phyloP scores from a whole-genome alignment of 2,113 vertebrate species.

The Oncorhynchus kisutch region DNA sequence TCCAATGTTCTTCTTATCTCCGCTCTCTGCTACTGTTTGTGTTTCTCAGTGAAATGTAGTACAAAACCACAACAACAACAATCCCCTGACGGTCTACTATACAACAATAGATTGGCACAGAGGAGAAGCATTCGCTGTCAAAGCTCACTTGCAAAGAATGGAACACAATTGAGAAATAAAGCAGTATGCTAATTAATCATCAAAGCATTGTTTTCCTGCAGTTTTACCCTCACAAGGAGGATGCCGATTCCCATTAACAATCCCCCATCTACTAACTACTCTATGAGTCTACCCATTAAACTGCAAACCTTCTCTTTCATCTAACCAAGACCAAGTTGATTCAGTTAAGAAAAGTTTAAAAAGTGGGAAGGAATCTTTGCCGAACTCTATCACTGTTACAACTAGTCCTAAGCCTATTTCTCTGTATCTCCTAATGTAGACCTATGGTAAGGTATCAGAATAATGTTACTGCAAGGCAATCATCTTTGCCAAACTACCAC shows the following conservation, averaged over 20 bases:
- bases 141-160: background rate
- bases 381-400: no score
- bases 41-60: background rate
- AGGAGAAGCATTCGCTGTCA: background rate
- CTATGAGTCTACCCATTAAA: background rate
- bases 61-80: background rate
- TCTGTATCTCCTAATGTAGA: no score
- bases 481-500: no score
- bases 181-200: slow-evolving; percentile 1
- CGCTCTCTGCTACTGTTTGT: background rate
- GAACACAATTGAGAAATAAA: background rate
- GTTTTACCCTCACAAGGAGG: no score
- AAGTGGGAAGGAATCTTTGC: no score
- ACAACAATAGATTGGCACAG: background rate
- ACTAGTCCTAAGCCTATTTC: no score
- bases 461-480: no score
- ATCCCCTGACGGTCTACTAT: background rate
- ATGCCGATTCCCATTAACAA: background rate
- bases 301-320: no score
- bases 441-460: no score
- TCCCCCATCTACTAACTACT: background rate
- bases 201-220: background rate
- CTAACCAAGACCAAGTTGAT: no score
- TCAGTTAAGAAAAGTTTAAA: no score
- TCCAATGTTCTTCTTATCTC: background rate